These are phyloP conservation scores for Harpalus rubripes DNA, from an alignment of 2,888 invertebrate species.

Conservation along the genomic window DNA sequence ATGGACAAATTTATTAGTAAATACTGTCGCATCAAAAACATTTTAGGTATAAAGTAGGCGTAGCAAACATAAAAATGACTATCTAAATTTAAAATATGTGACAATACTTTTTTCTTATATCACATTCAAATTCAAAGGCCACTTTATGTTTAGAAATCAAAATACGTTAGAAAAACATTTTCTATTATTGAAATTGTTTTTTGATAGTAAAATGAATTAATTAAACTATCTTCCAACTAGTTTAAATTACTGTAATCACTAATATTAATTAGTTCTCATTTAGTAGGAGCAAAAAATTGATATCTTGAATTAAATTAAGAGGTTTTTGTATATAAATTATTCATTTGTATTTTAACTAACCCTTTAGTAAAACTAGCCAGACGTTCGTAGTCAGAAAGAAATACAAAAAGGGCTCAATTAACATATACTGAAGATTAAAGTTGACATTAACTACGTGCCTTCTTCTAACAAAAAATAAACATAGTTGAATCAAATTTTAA, in stretches of 20 bases:
- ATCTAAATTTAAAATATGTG: slow-evolving; percentile 31
- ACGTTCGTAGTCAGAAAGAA: slow-evolving; percentile 12
- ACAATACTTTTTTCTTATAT: slow-evolving; percentile 13
- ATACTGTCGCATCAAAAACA: not conserved
- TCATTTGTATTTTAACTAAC: slow-evolving; percentile 31
- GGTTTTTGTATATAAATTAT: slow-evolving; percentile 9
- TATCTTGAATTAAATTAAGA: slow-evolving; percentile 14
- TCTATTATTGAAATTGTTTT: not conserved
- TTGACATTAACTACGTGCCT: slow-evolving; percentile 9
- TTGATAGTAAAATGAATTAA: slow-evolving; percentile 17
- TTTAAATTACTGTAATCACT: slow-evolving; percentile 21
- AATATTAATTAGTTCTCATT: slow-evolving; percentile 15
- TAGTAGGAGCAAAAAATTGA: slow-evolving; percentile 24
- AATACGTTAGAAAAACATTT: not conserved
- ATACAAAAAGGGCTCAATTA: slow-evolving; percentile 7
- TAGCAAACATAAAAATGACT: slow-evolving; percentile 6
- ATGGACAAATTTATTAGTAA: slow-evolving; percentile 4
- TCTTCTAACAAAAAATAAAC: not conserved
- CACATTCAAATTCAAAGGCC: not conserved
- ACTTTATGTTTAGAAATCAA: not conserved
- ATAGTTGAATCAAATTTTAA: no score
- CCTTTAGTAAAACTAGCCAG: not conserved
- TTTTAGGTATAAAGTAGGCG: slow-evolving; percentile 20
- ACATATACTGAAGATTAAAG: slow-evolving; percentile 3
- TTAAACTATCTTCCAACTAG: not conserved